These are phyloP conservation scores for Altica lythri DNA, from an alignment of 2,888 invertebrate species.

Conservation along the genomic window DNA sequence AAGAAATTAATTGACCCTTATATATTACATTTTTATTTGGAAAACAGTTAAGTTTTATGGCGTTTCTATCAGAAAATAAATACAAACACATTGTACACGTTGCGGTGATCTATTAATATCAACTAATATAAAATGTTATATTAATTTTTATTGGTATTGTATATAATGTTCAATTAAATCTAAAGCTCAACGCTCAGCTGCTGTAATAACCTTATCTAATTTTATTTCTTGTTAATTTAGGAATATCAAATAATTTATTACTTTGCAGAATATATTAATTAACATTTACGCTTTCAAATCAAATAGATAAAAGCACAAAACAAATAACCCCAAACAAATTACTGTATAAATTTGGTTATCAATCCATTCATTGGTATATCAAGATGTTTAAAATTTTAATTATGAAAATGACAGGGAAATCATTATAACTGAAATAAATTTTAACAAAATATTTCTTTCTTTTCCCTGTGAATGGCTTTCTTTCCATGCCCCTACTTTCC, in stretches of 20 bases:
- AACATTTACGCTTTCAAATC: no score
- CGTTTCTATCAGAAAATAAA: constrained; percentile 36
- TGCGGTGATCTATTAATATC: constrained; percentile 31
- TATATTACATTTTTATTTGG: constrained; percentile 36
- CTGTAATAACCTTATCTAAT: constrained; percentile 30
- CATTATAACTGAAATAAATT: no score
- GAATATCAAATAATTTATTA: constrained; percentile 28
- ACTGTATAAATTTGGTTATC: no score
- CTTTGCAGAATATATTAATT: no score
- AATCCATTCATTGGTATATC: no score
- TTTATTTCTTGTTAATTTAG: constrained; percentile 25
- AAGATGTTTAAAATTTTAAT: no score
- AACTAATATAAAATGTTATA: constrained; percentile 25
- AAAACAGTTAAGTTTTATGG: constrained; percentile 39
- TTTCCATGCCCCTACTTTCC: no score
- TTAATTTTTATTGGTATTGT: constrained; percentile 33
- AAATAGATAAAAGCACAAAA: no score
- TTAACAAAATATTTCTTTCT: no score
- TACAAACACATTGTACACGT: constrained; percentile 34
- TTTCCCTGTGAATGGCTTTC: no score
- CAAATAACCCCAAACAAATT: no score
- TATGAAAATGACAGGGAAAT: no score
- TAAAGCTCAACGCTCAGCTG: constrained; percentile 31
- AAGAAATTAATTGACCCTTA: constrained; percentile 45
- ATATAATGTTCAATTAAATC: constrained; percentile 32